Conservation (phyloP, 2,113 vertebrate genomes). For the Dasyurus viverrinus region DNA sequence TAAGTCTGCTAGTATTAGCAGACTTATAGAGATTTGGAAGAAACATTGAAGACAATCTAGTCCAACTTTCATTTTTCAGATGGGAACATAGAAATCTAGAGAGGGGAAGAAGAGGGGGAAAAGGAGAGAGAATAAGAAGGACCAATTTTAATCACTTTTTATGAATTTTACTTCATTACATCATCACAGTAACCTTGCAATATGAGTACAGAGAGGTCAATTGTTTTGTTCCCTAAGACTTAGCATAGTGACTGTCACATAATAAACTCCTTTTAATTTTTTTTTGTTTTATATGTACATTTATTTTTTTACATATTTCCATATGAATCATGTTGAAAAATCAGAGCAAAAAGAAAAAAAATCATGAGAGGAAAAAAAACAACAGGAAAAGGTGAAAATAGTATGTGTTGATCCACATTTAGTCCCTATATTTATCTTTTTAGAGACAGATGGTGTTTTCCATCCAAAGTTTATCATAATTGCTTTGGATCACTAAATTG, state of each 20-base stretch:
- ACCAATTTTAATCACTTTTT: not conserved
- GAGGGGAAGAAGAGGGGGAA: not conserved
- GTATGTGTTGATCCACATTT: too few relatives aligned
- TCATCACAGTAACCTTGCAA: not conserved
- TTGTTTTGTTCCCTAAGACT: not conserved
- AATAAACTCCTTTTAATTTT: not conserved
- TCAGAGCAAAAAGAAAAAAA: too few relatives aligned
- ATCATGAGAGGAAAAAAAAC: too few relatives aligned
- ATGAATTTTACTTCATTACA: not conserved
- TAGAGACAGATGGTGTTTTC: too few relatives aligned
- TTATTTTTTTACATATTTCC: too few relatives aligned
- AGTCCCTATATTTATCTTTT: too few relatives aligned
- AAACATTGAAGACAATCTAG: not conserved
- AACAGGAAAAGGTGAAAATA: too few relatives aligned
- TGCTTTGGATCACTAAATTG: too few relatives aligned
- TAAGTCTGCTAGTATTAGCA: not conserved
- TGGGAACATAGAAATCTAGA: not conserved
- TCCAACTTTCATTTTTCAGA: not conserved
- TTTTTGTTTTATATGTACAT: too few relatives aligned
- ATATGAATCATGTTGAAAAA: too few relatives aligned
- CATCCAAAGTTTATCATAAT: too few relatives aligned
- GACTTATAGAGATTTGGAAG: not conserved
- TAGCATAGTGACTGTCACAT: not conserved
- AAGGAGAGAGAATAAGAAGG: not conserved
- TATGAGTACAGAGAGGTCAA: not conserved